Conservation (phyloP, 2,888 invertebrate species). For the Agrotis segetum region DNA sequence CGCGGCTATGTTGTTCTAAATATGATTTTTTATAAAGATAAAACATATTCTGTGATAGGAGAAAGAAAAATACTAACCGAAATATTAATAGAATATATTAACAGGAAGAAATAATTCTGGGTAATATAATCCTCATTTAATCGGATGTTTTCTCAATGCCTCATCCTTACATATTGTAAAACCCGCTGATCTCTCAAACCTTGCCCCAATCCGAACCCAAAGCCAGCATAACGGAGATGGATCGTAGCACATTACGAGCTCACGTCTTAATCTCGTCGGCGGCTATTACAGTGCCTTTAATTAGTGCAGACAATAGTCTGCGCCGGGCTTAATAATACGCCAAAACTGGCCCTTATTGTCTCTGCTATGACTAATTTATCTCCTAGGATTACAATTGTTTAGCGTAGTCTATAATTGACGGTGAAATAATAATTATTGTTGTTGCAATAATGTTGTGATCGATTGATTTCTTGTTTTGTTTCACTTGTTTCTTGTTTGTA, state of each 20-base stretch:
- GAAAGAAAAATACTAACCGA: too few relatives aligned
- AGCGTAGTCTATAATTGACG: constrained; percentile 42
- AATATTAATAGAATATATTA: too few relatives aligned
- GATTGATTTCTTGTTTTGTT: constrained; percentile 38
- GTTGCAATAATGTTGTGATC: constrained; percentile 41
- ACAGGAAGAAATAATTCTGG: too few relatives aligned
- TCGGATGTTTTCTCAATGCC: background rate
- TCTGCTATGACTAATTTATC: constrained; percentile 54
- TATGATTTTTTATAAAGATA: too few relatives aligned
- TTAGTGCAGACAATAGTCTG: constrained; percentile 83
- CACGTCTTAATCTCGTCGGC: constrained; percentile 85
- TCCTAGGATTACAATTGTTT: constrained; percentile 48
- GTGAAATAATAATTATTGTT: constrained; percentile 58
- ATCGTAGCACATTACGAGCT: constrained; percentile 84
- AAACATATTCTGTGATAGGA: too few relatives aligned
- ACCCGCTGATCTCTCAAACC: constrained; percentile 51
- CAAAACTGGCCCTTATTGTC: constrained; percentile 61
- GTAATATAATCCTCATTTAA: too few relatives aligned
- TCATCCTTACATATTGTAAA: background rate
- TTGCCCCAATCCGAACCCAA: constrained; percentile 63
- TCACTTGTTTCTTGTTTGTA: constrained; percentile 24
- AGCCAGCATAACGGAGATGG: constrained; percentile 85
- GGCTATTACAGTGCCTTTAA: constrained; percentile 86
- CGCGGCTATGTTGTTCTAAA: too few relatives aligned
- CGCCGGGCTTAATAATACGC: constrained; percentile 77